Percentiles rank a stretch among this genome's conserved stretches.
Evolutionary conservation across 2,797 vertebrate species (phyloP).

Genomic region (Helicolenus hilgendorfi): DNA sequence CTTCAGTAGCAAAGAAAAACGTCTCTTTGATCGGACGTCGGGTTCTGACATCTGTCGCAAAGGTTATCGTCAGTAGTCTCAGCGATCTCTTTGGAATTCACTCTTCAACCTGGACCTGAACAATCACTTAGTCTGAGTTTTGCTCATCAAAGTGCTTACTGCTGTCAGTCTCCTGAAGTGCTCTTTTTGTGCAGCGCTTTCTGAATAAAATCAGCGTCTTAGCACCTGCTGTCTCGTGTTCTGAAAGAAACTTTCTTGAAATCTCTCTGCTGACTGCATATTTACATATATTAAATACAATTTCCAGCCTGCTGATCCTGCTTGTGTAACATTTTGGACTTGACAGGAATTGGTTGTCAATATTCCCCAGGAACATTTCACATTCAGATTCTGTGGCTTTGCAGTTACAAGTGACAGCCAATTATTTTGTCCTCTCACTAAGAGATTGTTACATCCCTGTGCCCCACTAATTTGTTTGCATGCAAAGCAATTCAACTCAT

Average conservation of each 20-base stretch:
- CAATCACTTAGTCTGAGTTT: conserved; percentile 19
- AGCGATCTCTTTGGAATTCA: conserved; percentile 30
- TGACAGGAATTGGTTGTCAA: not conserved
- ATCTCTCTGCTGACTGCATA: not conserved
- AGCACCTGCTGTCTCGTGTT: not conserved
- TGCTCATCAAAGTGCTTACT: conserved; percentile 34
- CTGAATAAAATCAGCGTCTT: conserved; percentile 9
- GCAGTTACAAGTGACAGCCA: conserved; percentile 1
- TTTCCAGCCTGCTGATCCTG: not conserved
- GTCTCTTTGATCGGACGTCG: conserved; percentile 2
- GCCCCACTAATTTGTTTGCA: conserved; percentile 8
- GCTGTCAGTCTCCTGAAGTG: conserved; percentile 33
- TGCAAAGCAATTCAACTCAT: not conserved
- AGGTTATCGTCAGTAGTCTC: conserved; percentile 18
- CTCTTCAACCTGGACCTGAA: conserved; percentile 41
- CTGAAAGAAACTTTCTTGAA: not conserved
- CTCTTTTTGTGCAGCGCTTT: conserved; percentile 3
- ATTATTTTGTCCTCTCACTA: not conserved
- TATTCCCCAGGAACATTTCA: not conserved
- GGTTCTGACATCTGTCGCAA: conserved; percentile 19
- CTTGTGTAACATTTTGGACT: not conserved
- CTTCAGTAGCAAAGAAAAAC: not conserved
- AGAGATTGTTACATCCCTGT: not conserved
- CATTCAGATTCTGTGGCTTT: conserved; percentile 11
- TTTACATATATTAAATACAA: not conserved